Percentiles rank a stretch among this genome's conserved stretches.
Conservation (phyloP, 2,113 vertebrate species). For the Ctenodactylus gundi region DNA sequence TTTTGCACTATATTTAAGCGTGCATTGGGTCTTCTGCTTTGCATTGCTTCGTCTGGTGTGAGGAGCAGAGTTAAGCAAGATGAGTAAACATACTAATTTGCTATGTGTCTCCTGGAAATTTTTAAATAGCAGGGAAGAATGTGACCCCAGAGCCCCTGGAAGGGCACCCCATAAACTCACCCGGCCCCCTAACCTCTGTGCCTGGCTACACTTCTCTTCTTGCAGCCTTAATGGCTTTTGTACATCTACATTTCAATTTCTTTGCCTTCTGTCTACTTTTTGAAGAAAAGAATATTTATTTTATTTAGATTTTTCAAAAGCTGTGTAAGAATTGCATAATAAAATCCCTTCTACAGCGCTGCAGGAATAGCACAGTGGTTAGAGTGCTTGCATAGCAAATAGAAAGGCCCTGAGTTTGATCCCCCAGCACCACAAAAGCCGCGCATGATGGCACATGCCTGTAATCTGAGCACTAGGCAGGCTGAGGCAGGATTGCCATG, state of each 20-base stretch:
- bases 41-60: not conserved
- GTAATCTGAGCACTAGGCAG: no score
- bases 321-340: not conserved
- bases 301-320: not conserved
- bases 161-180: not conserved
- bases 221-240: not conserved
- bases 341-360: not conserved
- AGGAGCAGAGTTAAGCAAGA: not conserved
- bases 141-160: no score
- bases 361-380: no score
- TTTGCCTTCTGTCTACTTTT: not conserved
- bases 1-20: not conserved
- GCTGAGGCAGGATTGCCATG: no score
- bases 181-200: not conserved
- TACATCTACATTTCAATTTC: not conserved
- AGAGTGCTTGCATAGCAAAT: no score
- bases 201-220: not conserved
- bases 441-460: no score
- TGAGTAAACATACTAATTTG: not conserved
- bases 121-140: not conserved
- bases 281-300: not conserved
- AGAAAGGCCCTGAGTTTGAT: no score
- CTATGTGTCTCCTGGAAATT: not conserved
- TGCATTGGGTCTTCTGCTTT: not conserved
- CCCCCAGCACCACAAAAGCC: no score